phyloP scores from a whole-genome alignment of 2,888 invertebrate species.

The Rhimphoctona megacephalus region DNA sequence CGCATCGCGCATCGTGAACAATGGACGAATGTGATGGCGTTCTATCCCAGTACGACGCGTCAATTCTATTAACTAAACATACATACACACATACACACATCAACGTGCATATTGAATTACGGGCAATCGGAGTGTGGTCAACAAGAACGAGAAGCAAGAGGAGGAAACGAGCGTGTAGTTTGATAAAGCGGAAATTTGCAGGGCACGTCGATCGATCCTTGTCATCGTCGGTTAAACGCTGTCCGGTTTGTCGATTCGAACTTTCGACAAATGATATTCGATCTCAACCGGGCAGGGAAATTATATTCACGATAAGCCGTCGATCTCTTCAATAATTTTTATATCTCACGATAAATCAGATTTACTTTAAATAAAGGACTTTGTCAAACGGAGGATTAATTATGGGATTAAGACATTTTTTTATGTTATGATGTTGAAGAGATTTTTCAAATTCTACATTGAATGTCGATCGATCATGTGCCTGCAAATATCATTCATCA shows the following conservation, averaged over 20 bases:
- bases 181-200: constrained; percentile 38
- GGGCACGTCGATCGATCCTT: constrained; percentile 44
- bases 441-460: background rate
- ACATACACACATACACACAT: background rate
- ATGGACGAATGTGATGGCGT: constrained; percentile 29
- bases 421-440: background rate
- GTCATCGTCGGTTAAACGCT: constrained; percentile 35
- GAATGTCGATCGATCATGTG: background rate
- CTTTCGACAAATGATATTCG: constrained; percentile 43
- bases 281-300: background rate
- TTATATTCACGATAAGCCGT: background rate
- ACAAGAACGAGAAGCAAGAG: constrained; percentile 22
- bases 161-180: constrained; percentile 28
- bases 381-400: background rate
- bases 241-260: constrained; percentile 17
- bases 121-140: constrained; percentile 23
- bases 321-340: background rate
- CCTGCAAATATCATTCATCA: background rate
- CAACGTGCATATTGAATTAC: constrained; percentile 28
- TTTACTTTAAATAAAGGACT: background rate
- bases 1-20: constrained; percentile 15
- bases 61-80: constrained; percentile 33
- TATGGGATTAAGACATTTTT: background rate
- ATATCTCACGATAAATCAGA: background rate
- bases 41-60: constrained; percentile 27